phyloP scores from a whole-genome alignment of 1,140 invertebrate genomes.

The Nebria ingens region DNA sequence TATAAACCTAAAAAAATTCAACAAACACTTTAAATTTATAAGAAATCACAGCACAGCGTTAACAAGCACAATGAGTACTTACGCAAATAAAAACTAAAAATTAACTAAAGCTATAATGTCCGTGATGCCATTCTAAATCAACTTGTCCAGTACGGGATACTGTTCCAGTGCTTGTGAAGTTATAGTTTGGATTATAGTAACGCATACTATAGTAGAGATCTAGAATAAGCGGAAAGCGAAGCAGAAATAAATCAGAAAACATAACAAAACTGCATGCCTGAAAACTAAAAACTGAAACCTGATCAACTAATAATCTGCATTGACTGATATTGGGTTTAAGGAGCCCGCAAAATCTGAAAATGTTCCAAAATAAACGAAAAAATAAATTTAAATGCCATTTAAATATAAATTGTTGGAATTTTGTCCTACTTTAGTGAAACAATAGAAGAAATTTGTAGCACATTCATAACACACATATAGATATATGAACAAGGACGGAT shows the following conservation, averaged over 20 bases:
- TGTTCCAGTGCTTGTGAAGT: neutral
- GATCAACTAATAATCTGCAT: constrained; percentile 20
- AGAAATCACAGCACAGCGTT: neutral
- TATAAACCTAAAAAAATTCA: too few relatives aligned
- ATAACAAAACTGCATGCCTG: constrained; percentile 20
- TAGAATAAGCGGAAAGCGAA: constrained; percentile 22
- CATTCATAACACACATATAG: too few relatives aligned
- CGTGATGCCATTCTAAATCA: neutral
- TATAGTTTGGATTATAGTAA: neutral
- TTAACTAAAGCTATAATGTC: neutral
- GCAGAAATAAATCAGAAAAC: constrained; percentile 27
- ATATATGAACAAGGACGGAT: too few relatives aligned
- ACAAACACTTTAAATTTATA: too few relatives aligned
- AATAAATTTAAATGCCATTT: too few relatives aligned
- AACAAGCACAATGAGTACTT: neutral
- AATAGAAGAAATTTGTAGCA: too few relatives aligned
- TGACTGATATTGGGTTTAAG: constrained; percentile 30
- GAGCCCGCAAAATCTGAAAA: constrained; percentile 36
- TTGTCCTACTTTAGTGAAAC: too few relatives aligned
- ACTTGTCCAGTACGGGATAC: neutral
- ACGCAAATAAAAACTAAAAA: neutral
- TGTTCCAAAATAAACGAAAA: constrained; percentile 15
- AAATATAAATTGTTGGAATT: too few relatives aligned
- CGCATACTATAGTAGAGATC: neutral
- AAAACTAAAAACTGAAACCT: constrained; percentile 28